phyloP scores from a whole-genome alignment of 2,888 invertebrate genomes.

The Phoenoteleia sp. region DNA sequence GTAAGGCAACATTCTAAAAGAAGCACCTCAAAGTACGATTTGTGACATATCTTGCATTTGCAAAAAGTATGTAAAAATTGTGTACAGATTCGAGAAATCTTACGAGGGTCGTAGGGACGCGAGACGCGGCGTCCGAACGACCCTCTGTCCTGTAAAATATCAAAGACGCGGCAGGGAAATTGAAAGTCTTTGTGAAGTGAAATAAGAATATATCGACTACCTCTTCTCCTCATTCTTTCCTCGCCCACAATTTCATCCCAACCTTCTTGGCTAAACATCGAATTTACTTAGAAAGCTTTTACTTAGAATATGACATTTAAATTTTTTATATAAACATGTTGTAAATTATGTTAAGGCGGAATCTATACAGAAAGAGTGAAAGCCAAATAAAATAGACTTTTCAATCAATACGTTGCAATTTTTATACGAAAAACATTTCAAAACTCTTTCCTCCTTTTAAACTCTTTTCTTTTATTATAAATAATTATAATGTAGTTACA shows the following conservation, averaged over 20 bases:
- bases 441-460: too few species aligned
- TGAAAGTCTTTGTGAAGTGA: conserved; percentile 85
- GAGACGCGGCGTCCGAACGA: conserved; percentile 76
- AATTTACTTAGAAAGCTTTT: conserved; percentile 56
- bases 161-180: conserved; percentile 84
- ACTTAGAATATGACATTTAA: conserved; percentile 41
- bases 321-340: conserved; percentile 26
- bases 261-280: conserved; percentile 54
- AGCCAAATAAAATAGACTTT: too few species aligned
- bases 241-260: conserved; percentile 47
- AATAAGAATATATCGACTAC: conserved; percentile 84
- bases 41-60: conserved; percentile 27
- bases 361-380: not conserved
- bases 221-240: conserved; percentile 38
- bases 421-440: too few species aligned
- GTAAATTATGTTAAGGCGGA: conserved; percentile 4
- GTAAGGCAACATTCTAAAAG: too few species aligned
- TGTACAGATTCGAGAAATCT: conserved; percentile 52
- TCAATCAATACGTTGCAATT: too few species aligned
- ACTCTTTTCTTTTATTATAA: too few species aligned
- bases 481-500: too few species aligned
- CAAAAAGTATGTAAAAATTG: conserved; percentile 51
- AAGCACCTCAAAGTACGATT: not conserved
- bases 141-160: conserved; percentile 81
- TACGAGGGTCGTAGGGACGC: conserved; percentile 40